Percentiles rank a stretch among this genome's conserved stretches.
Conservation (phyloP, 2,888 invertebrate genomes). For the Erebia aethiops region DNA sequence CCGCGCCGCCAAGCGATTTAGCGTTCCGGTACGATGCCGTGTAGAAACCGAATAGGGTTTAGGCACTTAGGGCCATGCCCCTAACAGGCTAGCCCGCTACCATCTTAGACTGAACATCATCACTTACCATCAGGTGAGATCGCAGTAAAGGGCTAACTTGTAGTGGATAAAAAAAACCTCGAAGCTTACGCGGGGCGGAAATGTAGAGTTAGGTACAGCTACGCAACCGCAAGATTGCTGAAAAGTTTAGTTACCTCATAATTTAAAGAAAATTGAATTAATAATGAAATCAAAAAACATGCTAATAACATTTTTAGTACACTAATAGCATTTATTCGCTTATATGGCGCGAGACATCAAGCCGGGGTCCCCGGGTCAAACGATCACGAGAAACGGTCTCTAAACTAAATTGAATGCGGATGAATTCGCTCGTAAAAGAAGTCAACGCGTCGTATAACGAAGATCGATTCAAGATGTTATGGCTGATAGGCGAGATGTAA, state of each 20-base stretch:
- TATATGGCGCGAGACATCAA: background rate
- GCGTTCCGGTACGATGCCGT: too few relatives aligned
- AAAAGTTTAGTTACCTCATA: background rate
- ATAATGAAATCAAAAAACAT: background rate
- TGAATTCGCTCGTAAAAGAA: conserved; percentile 74
- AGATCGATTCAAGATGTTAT: conserved; percentile 57
- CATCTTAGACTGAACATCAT: too few relatives aligned
- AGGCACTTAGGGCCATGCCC: too few relatives aligned
- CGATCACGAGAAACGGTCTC: conserved; percentile 67
- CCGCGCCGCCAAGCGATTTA: too few relatives aligned
- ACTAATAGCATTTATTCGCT: conserved; percentile 4
- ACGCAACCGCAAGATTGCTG: too few relatives aligned
- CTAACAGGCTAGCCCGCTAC: too few relatives aligned
- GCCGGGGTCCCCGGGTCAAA: conserved; percentile 60
- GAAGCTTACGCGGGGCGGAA: too few relatives aligned
- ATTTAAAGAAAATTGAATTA: background rate
- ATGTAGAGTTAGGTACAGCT: too few relatives aligned
- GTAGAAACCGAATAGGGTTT: too few relatives aligned
- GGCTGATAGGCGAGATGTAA: conserved; percentile 22
- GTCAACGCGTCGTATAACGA: conserved; percentile 59
- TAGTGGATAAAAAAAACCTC: too few relatives aligned
- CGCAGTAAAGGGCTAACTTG: too few relatives aligned
- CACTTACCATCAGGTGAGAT: too few relatives aligned
- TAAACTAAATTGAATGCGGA: conserved; percentile 78
- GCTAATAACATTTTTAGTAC: background rate